Conservation (phyloP, 1,140 invertebrate species). For the Leptestheria dahalacensis region DNA sequence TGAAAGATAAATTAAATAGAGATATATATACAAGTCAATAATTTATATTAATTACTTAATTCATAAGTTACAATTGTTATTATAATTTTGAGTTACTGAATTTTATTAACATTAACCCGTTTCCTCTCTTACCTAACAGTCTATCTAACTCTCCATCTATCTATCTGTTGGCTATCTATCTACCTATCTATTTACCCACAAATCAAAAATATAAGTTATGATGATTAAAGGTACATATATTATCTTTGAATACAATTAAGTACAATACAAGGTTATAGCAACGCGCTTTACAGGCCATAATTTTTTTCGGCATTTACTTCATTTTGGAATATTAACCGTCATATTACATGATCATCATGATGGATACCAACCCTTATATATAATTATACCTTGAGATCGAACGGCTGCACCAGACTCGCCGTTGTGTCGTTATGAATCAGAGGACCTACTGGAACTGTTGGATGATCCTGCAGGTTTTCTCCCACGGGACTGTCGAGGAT, state of each 20-base stretch:
- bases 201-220: too few species aligned
- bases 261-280: too few species aligned
- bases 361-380: background rate
- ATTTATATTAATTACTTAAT: background rate
- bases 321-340: too few species aligned
- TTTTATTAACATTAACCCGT: background rate
- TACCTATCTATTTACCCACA: too few species aligned
- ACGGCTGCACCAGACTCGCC: slow-evolving; percentile 8
- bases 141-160: too few species aligned
- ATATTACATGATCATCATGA: background rate
- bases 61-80: background rate
- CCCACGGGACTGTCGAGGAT: background rate
- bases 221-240: too few species aligned
- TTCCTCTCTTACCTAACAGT: too few species aligned
- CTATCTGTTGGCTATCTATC: too few species aligned
- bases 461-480: slow-evolving; percentile 4
- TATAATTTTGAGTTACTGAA: background rate
- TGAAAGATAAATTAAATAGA: too few species aligned
- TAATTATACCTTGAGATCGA: background rate
- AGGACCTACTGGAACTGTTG: slow-evolving; percentile 5
- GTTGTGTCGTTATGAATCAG: slow-evolving; percentile 14
- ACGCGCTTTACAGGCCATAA: too few species aligned
- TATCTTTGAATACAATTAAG: too few species aligned
- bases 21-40: background rate
- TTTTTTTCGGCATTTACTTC: too few species aligned